phyloP scores from a whole-genome alignment of 2,113 vertebrate genomes.

The Panthera leo region DNA sequence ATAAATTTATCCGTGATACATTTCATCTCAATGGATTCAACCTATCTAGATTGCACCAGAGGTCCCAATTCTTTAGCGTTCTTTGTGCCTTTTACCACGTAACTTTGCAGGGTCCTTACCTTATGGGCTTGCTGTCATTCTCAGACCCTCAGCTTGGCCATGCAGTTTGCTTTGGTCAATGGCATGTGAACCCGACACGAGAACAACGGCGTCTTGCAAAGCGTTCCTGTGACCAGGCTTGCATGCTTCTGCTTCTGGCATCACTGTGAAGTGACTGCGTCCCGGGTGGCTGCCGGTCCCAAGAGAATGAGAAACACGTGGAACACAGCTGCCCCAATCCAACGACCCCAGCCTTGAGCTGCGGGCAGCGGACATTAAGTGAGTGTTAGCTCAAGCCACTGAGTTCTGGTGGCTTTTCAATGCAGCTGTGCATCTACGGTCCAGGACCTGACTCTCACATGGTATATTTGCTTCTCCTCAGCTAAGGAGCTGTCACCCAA shows the following conservation, averaged over 20 bases:
- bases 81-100: not conserved
- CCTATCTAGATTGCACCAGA: not conserved
- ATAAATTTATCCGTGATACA: not conserved
- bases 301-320: not conserved
- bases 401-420: not conserved
- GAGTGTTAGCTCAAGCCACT: not conserved
- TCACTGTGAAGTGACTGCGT: not conserved
- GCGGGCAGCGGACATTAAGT: not conserved
- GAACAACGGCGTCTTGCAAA: not conserved
- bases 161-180: not conserved
- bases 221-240: not conserved
- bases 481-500: not conserved
- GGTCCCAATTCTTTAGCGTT: not conserved
- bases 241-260: rapidly evolving
- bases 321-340: not conserved
- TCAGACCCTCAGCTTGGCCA: not conserved
- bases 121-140: not conserved
- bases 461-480: not conserved
- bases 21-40: not conserved
- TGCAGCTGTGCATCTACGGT: not conserved
- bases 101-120: not conserved
- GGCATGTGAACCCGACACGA: not conserved
- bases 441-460: not conserved
- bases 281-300: not conserved
- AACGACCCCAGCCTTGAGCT: not conserved